Conservation (phyloP, 1,140 invertebrate genomes). For the Drosophila navojoa region DNA sequence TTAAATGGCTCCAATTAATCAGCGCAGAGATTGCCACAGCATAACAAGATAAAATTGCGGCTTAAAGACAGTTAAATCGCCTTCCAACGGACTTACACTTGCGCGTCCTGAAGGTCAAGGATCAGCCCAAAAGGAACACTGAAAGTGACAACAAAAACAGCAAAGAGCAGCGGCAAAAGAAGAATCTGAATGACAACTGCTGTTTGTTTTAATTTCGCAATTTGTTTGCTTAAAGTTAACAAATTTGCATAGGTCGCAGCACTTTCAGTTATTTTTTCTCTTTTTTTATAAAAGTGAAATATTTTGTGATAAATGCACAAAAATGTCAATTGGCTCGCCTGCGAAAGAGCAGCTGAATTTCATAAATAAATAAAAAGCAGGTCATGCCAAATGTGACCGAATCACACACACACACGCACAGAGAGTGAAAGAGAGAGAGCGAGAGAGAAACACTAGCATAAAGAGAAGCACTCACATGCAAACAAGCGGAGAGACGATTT, state of each 20-base stretch:
- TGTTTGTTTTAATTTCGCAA: conserved; percentile 16
- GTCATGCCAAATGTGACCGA: conserved; percentile 54
- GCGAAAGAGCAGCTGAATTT: conserved; percentile 45
- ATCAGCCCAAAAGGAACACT: neutral
- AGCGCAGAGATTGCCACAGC: conserved; percentile 47
- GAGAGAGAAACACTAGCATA: neutral
- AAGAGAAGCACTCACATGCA: conserved; percentile 7
- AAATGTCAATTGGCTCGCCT: conserved; percentile 59
- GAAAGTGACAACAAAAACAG: neutral
- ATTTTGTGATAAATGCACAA: conserved; percentile 29
- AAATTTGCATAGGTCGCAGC: neutral
- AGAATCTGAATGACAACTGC: conserved; percentile 17
- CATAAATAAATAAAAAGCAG: conserved; percentile 69
- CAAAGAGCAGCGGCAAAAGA: neutral
- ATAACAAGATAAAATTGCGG: conserved; percentile 35
- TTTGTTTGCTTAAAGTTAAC: conserved; percentile 18
- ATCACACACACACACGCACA: neutral
- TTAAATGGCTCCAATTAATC: conserved; percentile 59
- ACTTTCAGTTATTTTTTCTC: neutral
- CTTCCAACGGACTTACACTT: conserved; percentile 14
- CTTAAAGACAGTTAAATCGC: conserved; percentile 28
- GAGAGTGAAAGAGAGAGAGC: neutral
- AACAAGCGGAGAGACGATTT: conserved; percentile 40
- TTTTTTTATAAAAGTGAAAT: conserved; percentile 4
- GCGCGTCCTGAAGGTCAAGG: conserved; percentile 15